A percentile compares a stretch with the other conserved stretches of the same genome.
Evolutionary conservation across 2,113 vertebrate genomes (phyloP).

Genomic region (Cromileptes altivelis): DNA sequence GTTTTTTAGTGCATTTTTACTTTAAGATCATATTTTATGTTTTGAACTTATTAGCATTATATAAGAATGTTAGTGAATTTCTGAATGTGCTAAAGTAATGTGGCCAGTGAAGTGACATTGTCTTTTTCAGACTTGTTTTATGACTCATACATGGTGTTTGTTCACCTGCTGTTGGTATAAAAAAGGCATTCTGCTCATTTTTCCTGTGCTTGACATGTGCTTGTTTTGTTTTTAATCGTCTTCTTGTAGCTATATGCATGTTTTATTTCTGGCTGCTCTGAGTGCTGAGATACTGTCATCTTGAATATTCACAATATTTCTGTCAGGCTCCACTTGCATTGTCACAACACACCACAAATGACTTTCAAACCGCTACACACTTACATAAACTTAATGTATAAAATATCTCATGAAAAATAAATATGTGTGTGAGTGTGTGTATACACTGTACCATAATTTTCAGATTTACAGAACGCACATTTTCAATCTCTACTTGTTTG

Average conservation of each 20-base stretch:
- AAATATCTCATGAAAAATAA: not conserved
- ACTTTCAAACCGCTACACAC: not conserved
- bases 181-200: not conserved
- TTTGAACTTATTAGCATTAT: too few species aligned
- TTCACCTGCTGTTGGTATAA: slow-evolving; percentile 36
- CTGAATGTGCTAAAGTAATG: not conserved
- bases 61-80: too few species aligned
- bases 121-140: slow-evolving; percentile 5
- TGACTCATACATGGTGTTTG: slow-evolving; percentile 34
- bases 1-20: not conserved
- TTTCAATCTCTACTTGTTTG: slow-evolving; percentile 52
- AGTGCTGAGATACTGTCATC: not conserved
- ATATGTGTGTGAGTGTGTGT: not conserved
- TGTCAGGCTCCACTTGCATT: slow-evolving; percentile 28
- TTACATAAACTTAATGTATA: slow-evolving; percentile 15
- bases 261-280: slow-evolving; percentile 17
- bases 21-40: not conserved
- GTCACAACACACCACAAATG: slow-evolving; percentile 8
- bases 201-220: slow-evolving; percentile 12
- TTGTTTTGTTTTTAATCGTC: slow-evolving; percentile 28
- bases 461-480: slow-evolving; percentile 13
- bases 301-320: slow-evolving; percentile 18
- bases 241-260: not conserved
- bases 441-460: not conserved
- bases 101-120: slow-evolving; percentile 16